Evolutionary conservation across 2,113 vertebrate genomes (phyloP).

Genomic region (Sterna hirundo): DNA sequence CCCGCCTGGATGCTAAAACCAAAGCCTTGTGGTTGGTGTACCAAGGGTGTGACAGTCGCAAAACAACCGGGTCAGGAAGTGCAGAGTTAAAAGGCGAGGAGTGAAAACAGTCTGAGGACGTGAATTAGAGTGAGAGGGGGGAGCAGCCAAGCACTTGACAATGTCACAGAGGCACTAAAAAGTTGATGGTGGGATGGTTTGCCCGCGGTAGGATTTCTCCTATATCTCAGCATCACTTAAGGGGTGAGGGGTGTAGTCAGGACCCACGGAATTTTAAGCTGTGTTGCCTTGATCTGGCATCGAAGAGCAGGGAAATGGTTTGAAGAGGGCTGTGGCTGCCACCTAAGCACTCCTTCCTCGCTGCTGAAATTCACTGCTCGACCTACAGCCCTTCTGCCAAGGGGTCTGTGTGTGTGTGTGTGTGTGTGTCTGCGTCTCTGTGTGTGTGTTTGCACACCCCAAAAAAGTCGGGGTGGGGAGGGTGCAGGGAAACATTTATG

Average conservation of each 20-base stretch:
- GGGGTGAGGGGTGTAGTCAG: background rate
- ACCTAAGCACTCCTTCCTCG: background rate
- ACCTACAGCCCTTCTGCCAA: background rate
- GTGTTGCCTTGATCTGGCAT: background rate
- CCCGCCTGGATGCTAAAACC: conserved; percentile 2
- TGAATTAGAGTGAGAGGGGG: background rate
- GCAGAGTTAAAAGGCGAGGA: background rate
- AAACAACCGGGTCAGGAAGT: conserved; percentile 10
- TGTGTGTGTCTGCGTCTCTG: too few relatives aligned
- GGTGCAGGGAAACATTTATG: background rate
- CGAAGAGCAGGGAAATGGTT: background rate
- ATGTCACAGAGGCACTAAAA: background rate
- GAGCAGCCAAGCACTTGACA: background rate
- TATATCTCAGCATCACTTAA: background rate
- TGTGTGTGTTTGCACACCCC: background rate
- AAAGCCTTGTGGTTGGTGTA: conserved; percentile 9
- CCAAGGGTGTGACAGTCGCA: conserved; percentile 21
- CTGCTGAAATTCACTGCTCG: background rate
- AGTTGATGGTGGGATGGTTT: background rate
- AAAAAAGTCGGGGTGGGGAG: background rate
- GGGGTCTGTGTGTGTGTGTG: background rate
- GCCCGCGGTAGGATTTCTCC: background rate
- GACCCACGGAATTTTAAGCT: background rate
- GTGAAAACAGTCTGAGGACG: background rate
- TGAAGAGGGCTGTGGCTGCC: background rate